Evolutionary conservation across 2,888 invertebrate genomes (phyloP).

Genomic region (Cryptosula pallasiana): DNA sequence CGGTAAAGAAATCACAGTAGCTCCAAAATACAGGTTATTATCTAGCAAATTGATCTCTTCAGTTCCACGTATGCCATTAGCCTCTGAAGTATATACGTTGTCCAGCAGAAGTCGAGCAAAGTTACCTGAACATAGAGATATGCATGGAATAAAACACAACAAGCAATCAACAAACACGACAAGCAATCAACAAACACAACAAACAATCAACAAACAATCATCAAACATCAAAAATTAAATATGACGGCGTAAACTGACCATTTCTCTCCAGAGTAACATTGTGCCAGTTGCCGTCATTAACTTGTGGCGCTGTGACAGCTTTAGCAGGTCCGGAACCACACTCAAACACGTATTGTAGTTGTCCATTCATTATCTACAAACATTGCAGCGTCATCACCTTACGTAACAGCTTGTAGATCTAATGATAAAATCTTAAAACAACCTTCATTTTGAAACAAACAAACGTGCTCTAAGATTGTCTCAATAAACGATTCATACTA

Average conservation of each 20-base stretch:
- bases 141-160: no score
- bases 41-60: constrained; percentile 78
- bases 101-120: constrained; percentile 74
- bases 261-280: constrained; percentile 68
- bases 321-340: constrained; percentile 84
- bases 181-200: no score
- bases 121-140: constrained; percentile 58
- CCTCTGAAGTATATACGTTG: constrained; percentile 65
- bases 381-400: no score
- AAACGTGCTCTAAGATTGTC: no score
- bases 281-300: constrained; percentile 84
- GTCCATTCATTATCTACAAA: constrained; percentile 68
- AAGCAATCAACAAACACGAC: no score
- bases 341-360: constrained; percentile 83
- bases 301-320: constrained; percentile 66
- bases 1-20: constrained; percentile 61
- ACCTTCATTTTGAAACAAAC: no score
- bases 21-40: constrained; percentile 77
- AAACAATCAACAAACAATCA: no score
- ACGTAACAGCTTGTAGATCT: no score
- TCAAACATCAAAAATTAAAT: no score
- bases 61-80: constrained; percentile 69
- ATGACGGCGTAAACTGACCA: constrained; percentile 37
- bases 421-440: no score
- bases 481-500: no score